phyloP scores from a whole-genome alignment of 1,140 invertebrate species.

The Macrostomum lignano region DNA sequence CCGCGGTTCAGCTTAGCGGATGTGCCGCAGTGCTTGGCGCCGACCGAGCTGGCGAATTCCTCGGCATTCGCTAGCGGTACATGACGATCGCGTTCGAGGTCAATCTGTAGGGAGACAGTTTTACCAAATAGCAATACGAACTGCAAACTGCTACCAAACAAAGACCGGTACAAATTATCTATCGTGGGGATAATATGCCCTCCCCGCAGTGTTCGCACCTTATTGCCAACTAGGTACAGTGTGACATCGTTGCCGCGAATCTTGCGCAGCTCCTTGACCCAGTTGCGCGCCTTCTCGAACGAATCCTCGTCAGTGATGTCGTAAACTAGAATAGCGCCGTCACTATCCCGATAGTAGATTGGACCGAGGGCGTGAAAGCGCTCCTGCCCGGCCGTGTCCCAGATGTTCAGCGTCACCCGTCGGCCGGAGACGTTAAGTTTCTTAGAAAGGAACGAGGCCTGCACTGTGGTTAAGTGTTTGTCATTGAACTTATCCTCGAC shows the following conservation, averaged over 20 bases:
- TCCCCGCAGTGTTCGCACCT: too few relatives aligned
- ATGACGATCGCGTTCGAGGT: too few relatives aligned
- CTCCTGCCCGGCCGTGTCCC: constrained; percentile 76
- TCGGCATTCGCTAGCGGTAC: too few relatives aligned
- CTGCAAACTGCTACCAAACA: too few relatives aligned
- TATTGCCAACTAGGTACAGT: constrained; percentile 79
- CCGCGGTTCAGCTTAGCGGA: too few relatives aligned
- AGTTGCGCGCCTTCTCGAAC: constrained; percentile 51
- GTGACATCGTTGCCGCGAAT: constrained; percentile 74
- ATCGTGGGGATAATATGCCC: too few relatives aligned
- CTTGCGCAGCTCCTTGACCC: constrained; percentile 69
- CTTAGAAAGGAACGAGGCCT: constrained; percentile 83
- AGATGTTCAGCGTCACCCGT: constrained; percentile 1
- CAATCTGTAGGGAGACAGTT: too few relatives aligned
- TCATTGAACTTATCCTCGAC: constrained; percentile 10
- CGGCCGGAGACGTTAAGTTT: constrained; percentile 38
- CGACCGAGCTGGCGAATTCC: too few relatives aligned
- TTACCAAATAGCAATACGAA: too few relatives aligned
- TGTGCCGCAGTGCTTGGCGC: too few relatives aligned
- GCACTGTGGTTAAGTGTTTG: constrained; percentile 19
- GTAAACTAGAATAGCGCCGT: constrained; percentile 87
- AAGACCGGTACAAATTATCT: too few relatives aligned
- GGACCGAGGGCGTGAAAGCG: constrained; percentile 65
- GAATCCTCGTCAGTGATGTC: constrained; percentile 90
- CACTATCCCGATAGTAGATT: constrained; percentile 84